Evolutionary conservation across 2,113 vertebrate species (phyloP).

Genomic region (Nesogale talazaci): DNA sequence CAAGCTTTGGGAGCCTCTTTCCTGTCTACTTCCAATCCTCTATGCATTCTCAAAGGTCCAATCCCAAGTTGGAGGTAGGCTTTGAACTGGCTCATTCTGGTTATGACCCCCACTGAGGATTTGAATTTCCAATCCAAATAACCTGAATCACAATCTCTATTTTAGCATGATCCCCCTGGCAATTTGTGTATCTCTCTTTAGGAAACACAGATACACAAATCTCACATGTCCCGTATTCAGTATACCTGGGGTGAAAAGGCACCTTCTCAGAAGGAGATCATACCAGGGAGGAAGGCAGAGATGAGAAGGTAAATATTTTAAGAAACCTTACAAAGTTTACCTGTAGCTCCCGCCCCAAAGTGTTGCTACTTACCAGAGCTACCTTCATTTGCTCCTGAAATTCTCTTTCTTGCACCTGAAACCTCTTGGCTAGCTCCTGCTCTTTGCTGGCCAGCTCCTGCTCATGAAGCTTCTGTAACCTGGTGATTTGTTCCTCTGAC

Average conservation of each 20-base stretch:
- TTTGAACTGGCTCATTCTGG: not conserved
- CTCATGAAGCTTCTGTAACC: constrained; percentile 90
- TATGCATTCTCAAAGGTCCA: not conserved
- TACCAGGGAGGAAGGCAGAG: not conserved
- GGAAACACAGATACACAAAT: not conserved
- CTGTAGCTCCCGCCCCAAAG: not conserved
- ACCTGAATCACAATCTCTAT: too few species aligned
- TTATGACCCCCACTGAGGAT: not conserved
- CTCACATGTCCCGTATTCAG: not conserved
- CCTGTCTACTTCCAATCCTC: not conserved
- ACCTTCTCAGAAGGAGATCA: not conserved
- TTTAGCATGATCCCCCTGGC: too few species aligned
- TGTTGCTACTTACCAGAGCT: constrained; percentile 88
- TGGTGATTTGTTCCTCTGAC: constrained; percentile 89
- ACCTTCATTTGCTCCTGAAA: constrained; percentile 88
- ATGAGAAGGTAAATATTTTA: not conserved
- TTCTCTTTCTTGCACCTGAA: constrained; percentile 82
- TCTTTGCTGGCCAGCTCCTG: constrained; percentile 91
- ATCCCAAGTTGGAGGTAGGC: not conserved
- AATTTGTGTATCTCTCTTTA: too few species aligned
- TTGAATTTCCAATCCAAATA: not conserved
- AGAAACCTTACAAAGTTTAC: not conserved
- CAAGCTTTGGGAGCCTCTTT: not conserved
- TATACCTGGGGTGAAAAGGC: not conserved
- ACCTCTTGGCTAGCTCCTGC: constrained; percentile 85